Evolutionary conservation across 2,113 vertebrate genomes (phyloP).

Genomic region (Tragulus kanchil): DNA sequence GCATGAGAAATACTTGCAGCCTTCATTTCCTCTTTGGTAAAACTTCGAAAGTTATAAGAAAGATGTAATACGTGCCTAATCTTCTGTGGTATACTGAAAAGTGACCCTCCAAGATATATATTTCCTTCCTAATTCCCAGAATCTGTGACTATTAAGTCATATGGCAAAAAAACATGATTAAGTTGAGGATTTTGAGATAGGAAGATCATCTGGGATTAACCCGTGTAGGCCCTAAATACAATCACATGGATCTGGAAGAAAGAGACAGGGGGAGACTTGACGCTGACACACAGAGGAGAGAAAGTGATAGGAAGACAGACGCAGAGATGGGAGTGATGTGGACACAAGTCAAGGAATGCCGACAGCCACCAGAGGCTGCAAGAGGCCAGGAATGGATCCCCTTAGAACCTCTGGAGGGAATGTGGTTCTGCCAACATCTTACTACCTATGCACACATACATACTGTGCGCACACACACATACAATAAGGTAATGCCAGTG

Average conservation of each 20-base stretch:
- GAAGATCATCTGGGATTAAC: not conserved
- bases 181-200: not conserved
- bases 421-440: not conserved
- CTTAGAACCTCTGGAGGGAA: not conserved
- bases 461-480: not conserved
- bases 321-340: not conserved
- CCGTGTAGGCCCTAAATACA: not conserved
- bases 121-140: not conserved
- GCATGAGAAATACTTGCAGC: not conserved
- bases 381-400: not conserved
- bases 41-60: not conserved
- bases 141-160: not conserved
- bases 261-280: not conserved
- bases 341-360: not conserved
- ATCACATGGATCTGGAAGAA: not conserved
- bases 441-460: not conserved
- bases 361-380: not conserved
- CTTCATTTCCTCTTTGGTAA: not conserved
- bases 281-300: not conserved
- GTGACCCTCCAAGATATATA: not conserved
- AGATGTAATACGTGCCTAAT: not conserved
- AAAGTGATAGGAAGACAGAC: fast-evolving
- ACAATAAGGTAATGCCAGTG: not conserved
- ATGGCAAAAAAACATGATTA: not conserved
- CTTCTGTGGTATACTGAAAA: not conserved